Percentiles rank a stretch among this genome's conserved stretches.
phyloP scores from a whole-genome alignment of 1,140 invertebrate genomes.

The Drosophila paulistorum region DNA sequence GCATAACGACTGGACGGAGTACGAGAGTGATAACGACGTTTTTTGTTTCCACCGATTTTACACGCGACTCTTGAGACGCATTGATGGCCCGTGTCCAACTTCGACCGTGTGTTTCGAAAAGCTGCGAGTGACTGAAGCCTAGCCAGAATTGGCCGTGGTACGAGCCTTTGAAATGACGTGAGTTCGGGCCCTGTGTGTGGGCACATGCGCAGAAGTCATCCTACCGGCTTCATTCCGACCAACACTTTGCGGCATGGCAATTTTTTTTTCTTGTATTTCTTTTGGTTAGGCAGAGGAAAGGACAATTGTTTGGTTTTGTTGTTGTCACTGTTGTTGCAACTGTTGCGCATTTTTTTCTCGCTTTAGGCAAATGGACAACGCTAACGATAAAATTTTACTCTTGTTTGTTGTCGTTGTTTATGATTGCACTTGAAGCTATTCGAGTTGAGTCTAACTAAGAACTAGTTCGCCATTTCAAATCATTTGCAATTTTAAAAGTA shows the following conservation, averaged over 20 bases:
- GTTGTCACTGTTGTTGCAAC: constrained; percentile 54
- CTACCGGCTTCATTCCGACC: constrained; percentile 48
- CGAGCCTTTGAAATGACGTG: neutral
- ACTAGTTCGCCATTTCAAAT: constrained; percentile 14
- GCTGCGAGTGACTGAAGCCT: constrained; percentile 57
- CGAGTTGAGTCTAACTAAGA: constrained; percentile 28
- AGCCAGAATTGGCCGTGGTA: constrained; percentile 25
- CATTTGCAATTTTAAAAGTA: neutral
- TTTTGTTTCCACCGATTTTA: constrained; percentile 28
- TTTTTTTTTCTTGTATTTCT: neutral
- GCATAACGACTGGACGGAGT: constrained; percentile 12
- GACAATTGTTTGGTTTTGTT: constrained; percentile 73
- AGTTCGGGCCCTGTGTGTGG: constrained; percentile 54
- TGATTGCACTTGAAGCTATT: constrained; percentile 43
- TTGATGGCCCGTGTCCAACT: neutral
- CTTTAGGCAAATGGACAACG: constrained; percentile 52
- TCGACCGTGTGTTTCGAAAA: constrained; percentile 55
- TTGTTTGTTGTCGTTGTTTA: constrained; percentile 31
- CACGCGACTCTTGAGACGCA: constrained; percentile 21
- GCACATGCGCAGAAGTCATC: constrained; percentile 67
- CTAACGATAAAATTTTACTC: constrained; percentile 35
- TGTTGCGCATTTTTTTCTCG: constrained; percentile 74
- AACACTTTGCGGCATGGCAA: neutral
- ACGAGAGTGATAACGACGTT: constrained; percentile 25
- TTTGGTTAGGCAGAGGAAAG: constrained; percentile 56